Evolutionary conservation across 1,140 invertebrate species (phyloP).

Genomic region (Elysia chlorotica): DNA sequence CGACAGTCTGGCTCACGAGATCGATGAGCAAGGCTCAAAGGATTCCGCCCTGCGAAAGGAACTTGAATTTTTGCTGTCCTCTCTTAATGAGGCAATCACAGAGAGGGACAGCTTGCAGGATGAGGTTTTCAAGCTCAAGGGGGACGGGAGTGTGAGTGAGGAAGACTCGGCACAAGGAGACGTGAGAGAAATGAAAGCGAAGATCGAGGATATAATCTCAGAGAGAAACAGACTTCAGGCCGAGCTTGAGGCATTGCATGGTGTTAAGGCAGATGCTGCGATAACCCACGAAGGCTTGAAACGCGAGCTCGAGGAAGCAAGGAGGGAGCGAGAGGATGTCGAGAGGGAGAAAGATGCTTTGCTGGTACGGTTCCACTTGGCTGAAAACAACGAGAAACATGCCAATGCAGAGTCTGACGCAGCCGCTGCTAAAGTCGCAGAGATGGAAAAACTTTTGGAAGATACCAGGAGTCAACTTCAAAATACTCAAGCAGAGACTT

Average conservation of each 20-base stretch:
- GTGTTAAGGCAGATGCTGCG: constrained; percentile 36
- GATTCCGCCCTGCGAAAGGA: constrained; percentile 47
- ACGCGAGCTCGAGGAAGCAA: constrained; percentile 29
- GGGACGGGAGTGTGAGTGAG: not conserved
- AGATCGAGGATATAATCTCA: constrained; percentile 40
- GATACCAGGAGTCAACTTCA: constrained; percentile 25
- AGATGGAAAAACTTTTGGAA: constrained; percentile 25
- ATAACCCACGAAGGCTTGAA: constrained; percentile 36
- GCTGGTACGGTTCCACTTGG: constrained; percentile 43
- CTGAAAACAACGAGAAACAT: constrained; percentile 45
- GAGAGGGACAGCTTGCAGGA: constrained; percentile 50
- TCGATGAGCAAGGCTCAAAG: constrained; percentile 45
- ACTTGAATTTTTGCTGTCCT: constrained; percentile 45
- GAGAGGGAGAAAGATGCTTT: constrained; percentile 53
- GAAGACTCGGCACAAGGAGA: constrained; percentile 29
- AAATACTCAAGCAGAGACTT: constrained; percentile 23
- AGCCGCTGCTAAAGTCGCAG: constrained; percentile 27
- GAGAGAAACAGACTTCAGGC: constrained; percentile 37
- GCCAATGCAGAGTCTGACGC: constrained; percentile 34
- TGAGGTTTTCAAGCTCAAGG: constrained; percentile 42
- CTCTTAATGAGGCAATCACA: constrained; percentile 45
- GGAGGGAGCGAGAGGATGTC: constrained; percentile 37
- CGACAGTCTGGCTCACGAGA: constrained; percentile 43
- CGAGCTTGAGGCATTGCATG: constrained; percentile 35
- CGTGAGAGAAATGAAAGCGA: constrained; percentile 41